Conservation (phyloP, 1,140 invertebrate genomes). For the Propsilocerus akamusi region DNA sequence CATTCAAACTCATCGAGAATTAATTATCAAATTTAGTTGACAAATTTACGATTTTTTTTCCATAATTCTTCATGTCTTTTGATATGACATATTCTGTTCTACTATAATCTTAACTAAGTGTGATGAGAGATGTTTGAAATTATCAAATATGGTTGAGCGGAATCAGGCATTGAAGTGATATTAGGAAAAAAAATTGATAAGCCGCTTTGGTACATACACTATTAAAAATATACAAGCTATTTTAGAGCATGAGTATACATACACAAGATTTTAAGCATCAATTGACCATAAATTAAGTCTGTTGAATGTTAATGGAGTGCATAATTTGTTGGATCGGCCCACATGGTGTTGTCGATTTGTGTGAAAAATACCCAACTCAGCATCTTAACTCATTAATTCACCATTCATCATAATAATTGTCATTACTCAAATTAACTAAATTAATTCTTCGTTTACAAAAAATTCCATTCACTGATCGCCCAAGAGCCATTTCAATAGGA, state of each 20-base stretch:
- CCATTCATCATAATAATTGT: constrained; percentile 2
- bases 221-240: background rate
- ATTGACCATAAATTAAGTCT: background rate
- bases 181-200: background rate
- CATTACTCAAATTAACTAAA: constrained; percentile 2
- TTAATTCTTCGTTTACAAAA: no score
- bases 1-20: background rate
- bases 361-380: no score
- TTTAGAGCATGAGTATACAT: background rate
- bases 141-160: background rate
- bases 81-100: background rate
- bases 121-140: background rate
- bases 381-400: constrained; percentile 2
- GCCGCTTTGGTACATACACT: background rate
- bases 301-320: background rate
- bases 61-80: background rate
- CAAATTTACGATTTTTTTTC: background rate
- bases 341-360: no score
- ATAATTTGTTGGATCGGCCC: no score
- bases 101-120: background rate
- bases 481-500: background rate
- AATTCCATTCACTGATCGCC: background rate
- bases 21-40: background rate
- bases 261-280: background rate
- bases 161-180: background rate